These are phyloP conservation scores for Parnassius orleans DNA, from an alignment of 2,888 invertebrate species.

Conservation along the genomic window DNA sequence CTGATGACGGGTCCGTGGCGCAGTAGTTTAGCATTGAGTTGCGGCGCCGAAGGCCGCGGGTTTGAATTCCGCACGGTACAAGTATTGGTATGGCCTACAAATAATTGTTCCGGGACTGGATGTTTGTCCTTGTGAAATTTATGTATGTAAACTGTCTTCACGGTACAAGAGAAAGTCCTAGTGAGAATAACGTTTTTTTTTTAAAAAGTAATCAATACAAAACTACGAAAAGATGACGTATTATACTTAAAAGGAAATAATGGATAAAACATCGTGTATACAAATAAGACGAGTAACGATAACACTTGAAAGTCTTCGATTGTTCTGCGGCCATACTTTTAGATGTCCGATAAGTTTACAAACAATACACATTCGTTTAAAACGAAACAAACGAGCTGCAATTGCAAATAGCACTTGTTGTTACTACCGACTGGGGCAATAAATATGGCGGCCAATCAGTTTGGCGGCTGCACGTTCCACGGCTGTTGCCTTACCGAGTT, in stretches of 20 bases:
- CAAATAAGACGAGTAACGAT: constrained; percentile 6
- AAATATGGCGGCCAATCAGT: constrained; percentile 42
- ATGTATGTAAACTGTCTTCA: too few relatives aligned
- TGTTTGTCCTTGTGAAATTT: too few relatives aligned
- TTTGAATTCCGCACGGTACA: too few relatives aligned
- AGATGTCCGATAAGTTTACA: constrained; percentile 27
- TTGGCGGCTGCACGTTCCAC: constrained; percentile 33
- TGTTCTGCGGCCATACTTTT: constrained; percentile 20
- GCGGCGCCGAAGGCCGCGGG: too few relatives aligned
- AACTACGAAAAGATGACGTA: too few relatives aligned
- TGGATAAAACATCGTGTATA: constrained; percentile 11
- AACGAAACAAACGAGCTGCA: constrained; percentile 26
- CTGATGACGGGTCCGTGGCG: too few relatives aligned
- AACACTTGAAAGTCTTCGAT: constrained; percentile 17
- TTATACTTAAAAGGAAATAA: constrained; percentile 3
- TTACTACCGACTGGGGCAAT: constrained; percentile 36
- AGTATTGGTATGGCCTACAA: too few relatives aligned
- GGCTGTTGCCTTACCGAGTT: constrained; percentile 30
- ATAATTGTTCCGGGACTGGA: too few relatives aligned
- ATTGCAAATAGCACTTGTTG: constrained; percentile 28
- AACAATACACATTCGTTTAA: constrained; percentile 24
- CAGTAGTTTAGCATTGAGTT: too few relatives aligned
- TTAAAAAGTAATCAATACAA: too few relatives aligned
- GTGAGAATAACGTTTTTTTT: too few relatives aligned
- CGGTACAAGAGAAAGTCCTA: too few relatives aligned